A percentile compares a stretch with the other conserved stretches of the same genome.
phyloP scores from a whole-genome alignment of 2,797 vertebrate genomes.

The Tragelaphus eurycerus region DNA sequence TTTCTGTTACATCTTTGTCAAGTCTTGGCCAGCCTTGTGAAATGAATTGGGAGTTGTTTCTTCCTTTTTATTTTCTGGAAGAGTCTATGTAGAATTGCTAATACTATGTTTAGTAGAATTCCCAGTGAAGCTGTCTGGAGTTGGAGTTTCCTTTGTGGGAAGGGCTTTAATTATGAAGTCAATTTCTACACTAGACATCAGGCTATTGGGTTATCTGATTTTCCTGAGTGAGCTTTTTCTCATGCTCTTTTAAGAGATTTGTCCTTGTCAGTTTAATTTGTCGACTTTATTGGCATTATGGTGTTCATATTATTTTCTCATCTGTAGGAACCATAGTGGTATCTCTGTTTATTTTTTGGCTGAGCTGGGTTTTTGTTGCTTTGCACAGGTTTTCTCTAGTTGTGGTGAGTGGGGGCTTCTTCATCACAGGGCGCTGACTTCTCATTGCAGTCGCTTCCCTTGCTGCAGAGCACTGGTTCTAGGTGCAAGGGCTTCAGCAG shows the following conservation, averaged over 20 bases:
- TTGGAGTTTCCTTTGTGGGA: neutral
- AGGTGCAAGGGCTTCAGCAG: neutral
- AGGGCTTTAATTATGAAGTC: neutral
- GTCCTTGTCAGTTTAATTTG: neutral
- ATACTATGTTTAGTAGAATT: neutral
- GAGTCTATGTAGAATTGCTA: neutral
- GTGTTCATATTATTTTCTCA: neutral
- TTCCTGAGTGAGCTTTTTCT: neutral
- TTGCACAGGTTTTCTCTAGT: neutral
- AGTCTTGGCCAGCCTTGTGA: neutral
- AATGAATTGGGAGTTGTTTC: neutral
- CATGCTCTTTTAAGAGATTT: neutral
- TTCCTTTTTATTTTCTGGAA: neutral
- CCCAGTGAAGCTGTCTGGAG: neutral
- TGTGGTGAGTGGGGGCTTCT: neutral
- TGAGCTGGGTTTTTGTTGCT: accelerated
- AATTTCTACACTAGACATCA: neutral
- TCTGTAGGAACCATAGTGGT: neutral
- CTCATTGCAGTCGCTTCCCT: neutral
- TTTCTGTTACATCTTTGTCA: neutral
- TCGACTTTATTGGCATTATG: neutral
- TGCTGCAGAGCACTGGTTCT: neutral
- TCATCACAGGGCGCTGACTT: neutral
- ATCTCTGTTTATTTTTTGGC: neutral
- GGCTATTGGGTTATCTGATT: neutral